Conservation (phyloP, 2,888 invertebrate species). For the Mermis nigrescens region DNA sequence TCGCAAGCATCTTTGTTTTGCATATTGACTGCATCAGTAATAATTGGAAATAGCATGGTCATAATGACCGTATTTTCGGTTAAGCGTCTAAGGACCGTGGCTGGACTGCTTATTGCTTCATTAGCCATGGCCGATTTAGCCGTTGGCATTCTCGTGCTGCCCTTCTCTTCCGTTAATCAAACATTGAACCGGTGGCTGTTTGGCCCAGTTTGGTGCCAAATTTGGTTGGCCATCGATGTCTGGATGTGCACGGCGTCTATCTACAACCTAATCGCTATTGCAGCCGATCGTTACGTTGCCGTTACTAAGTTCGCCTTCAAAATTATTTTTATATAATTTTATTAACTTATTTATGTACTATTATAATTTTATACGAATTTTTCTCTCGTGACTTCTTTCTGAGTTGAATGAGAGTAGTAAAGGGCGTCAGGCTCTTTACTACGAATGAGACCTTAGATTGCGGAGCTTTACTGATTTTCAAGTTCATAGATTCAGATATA, state of each 20-base stretch:
- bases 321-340: too few species aligned
- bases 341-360: too few species aligned
- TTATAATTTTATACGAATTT: too few species aligned
- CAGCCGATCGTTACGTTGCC: slow-evolving; percentile 69
- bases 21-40: not conserved
- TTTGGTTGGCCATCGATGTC: slow-evolving; percentile 90
- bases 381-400: too few species aligned
- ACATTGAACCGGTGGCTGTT: slow-evolving; percentile 77
- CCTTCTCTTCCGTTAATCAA: slow-evolving; percentile 84
- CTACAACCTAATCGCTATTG: slow-evolving; percentile 82
- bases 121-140: slow-evolving; percentile 83
- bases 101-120: slow-evolving; percentile 88
- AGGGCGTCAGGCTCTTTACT: too few species aligned
- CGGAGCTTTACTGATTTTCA: too few species aligned
- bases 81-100: slow-evolving; percentile 63
- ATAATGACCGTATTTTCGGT: slow-evolving; percentile 58
- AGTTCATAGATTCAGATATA: too few species aligned
- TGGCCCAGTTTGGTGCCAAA: slow-evolving; percentile 80
- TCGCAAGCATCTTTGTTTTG: too few species aligned
- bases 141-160: slow-evolving; percentile 82
- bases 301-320: slow-evolving; percentile 59
- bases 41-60: not conserved
- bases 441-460: too few species aligned
- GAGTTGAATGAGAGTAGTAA: too few species aligned
- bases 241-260: slow-evolving; percentile 98